A percentile compares a stretch with the other conserved stretches of the same genome.
phyloP scores from a whole-genome alignment of 1,140 invertebrate species.

The Drosophila baimaii region DNA sequence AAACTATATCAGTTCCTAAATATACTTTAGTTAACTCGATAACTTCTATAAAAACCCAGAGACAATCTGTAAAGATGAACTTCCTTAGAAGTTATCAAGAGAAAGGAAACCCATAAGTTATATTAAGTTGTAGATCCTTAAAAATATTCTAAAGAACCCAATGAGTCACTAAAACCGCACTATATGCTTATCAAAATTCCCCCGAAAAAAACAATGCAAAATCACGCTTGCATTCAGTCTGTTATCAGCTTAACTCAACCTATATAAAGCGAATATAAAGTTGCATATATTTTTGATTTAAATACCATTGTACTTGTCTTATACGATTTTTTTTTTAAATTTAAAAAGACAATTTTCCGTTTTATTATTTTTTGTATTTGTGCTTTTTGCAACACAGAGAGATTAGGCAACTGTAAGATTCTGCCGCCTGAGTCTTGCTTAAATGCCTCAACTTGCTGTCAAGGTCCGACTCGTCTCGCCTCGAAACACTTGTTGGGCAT shows the following conservation, averaged over 20 bases:
- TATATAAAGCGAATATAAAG: background rate
- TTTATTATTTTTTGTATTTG: background rate
- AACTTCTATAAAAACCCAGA: background rate
- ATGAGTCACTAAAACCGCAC: background rate
- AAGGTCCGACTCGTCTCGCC: slow-evolving; percentile 21
- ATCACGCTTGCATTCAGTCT: background rate
- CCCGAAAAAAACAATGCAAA: slow-evolving; percentile 2
- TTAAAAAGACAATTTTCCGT: background rate
- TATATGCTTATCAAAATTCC: background rate
- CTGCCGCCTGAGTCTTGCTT: slow-evolving; percentile 4
- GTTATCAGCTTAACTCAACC: slow-evolving; percentile 2
- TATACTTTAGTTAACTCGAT: background rate
- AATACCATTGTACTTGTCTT: background rate
- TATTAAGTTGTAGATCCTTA: background rate
- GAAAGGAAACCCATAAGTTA: background rate
- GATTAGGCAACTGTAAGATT: background rate
- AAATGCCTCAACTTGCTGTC: slow-evolving; percentile 33
- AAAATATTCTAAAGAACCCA: background rate
- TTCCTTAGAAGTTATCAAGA: too few relatives aligned
- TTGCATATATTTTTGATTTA: background rate
- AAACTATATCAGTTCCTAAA: background rate
- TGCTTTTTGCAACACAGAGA: background rate
- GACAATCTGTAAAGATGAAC: background rate
- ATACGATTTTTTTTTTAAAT: background rate
- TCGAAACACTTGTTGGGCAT: slow-evolving; percentile 25